These are phyloP conservation scores for Nymphalis polychloros DNA, from an alignment of 2,888 invertebrate species.

Conservation along the genomic window DNA sequence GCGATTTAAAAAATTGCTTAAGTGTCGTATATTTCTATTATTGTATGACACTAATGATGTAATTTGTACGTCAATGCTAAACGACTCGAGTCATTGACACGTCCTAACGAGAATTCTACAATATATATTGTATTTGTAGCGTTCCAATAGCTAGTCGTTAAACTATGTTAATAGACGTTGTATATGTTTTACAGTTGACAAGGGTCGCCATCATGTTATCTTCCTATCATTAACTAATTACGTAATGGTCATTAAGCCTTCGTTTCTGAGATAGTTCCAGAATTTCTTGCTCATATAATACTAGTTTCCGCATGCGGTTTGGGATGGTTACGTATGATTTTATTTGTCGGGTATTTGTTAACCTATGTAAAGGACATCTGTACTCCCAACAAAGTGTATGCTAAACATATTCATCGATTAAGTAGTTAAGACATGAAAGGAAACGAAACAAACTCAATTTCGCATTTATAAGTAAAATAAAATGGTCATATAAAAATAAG, in stretches of 20 bases:
- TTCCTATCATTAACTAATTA: conserved; percentile 23
- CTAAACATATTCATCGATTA: too few relatives aligned
- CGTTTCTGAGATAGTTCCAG: background rate
- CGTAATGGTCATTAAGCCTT: conserved; percentile 12
- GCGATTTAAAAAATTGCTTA: background rate
- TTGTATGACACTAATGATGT: conserved; percentile 19
- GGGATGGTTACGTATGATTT: too few relatives aligned
- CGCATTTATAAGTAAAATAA: too few relatives aligned
- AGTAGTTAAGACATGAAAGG: too few relatives aligned
- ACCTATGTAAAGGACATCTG: too few relatives aligned
- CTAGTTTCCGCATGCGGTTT: too few relatives aligned
- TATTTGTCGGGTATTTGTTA: too few relatives aligned
- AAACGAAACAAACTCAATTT: too few relatives aligned
- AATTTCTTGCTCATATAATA: background rate
- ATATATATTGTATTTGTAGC: background rate
- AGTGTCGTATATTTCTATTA: conserved; percentile 1
- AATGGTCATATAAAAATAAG: too few relatives aligned
- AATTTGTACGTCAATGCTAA: conserved; percentile 19
- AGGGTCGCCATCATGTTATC: conserved; percentile 6
- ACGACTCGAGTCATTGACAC: conserved; percentile 21
- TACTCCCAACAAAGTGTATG: too few relatives aligned
- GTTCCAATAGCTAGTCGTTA: background rate
- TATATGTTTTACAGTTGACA: background rate
- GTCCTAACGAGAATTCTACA: conserved; percentile 2
- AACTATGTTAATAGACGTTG: background rate